phyloP scores from a whole-genome alignment of 1,140 invertebrate species.

The Bombus affinis region DNA sequence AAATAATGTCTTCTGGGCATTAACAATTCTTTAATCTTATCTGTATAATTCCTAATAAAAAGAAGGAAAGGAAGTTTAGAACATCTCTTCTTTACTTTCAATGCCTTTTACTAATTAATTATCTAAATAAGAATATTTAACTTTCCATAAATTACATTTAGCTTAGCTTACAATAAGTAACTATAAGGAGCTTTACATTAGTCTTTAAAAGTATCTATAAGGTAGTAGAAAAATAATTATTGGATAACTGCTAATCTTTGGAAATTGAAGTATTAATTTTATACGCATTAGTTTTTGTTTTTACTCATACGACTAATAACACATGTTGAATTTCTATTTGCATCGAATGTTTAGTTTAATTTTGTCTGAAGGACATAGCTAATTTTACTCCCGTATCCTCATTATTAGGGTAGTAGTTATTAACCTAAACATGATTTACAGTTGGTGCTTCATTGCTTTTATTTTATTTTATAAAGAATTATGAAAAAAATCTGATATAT shows the following conservation, averaged over 20 bases:
- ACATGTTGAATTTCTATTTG: neutral
- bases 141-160: too few relatives aligned
- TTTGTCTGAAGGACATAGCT: neutral
- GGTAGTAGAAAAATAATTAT: neutral
- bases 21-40: neutral
- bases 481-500: too few relatives aligned
- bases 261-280: neutral
- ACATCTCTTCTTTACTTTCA: too few relatives aligned
- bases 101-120: too few relatives aligned
- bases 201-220: neutral
- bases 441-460: too few relatives aligned
- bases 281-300: neutral
- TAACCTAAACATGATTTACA: too few relatives aligned
- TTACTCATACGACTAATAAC: neutral
- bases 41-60: neutral
- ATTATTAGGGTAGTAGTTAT: too few relatives aligned
- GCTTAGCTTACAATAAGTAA: too few relatives aligned
- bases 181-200: neutral
- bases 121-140: too few relatives aligned
- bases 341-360: neutral
- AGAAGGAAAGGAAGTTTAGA: too few relatives aligned
- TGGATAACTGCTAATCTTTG: neutral
- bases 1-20: neutral
- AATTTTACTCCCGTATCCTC: too few relatives aligned
- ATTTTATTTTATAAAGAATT: too few relatives aligned